These are phyloP conservation scores for Lepidostoma basale DNA, from an alignment of 1,140 invertebrate species.

Conservation along the genomic window DNA sequence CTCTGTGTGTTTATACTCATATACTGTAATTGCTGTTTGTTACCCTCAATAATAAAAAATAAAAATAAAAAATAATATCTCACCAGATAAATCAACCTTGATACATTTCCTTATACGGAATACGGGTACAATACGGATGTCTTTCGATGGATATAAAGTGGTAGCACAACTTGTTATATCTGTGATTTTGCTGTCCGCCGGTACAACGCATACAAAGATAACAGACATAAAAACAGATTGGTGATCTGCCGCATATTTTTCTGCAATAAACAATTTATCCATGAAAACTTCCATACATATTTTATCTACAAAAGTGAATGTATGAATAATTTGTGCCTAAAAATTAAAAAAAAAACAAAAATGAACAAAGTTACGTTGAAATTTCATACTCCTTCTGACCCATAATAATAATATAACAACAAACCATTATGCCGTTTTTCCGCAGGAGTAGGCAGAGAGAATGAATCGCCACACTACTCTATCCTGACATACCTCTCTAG, in stretches of 20 bases:
- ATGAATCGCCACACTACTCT: too few relatives aligned
- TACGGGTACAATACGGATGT: slow-evolving; percentile 20
- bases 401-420: background rate
- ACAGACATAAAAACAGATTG: slow-evolving; percentile 31
- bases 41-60: too few relatives aligned
- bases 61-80: slow-evolving; percentile 9
- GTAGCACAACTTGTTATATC: slow-evolving; percentile 2
- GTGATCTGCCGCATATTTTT: slow-evolving; percentile 30
- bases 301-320: too few relatives aligned
- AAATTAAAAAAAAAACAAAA: slow-evolving; percentile 3
- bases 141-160: background rate
- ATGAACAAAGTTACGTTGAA: background rate
- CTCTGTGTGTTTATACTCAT: too few relatives aligned
- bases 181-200: background rate
- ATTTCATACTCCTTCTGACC: background rate
- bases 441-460: too few relatives aligned
- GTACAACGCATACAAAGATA: slow-evolving; percentile 36
- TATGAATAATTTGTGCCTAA: too few relatives aligned
- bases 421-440: too few relatives aligned
- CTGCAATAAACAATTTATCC: too few relatives aligned
- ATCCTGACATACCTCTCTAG: too few relatives aligned
- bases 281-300: too few relatives aligned
- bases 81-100: slow-evolving; percentile 12
- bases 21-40: too few relatives aligned
- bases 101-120: slow-evolving; percentile 42